A percentile compares a stretch with the other conserved stretches of the same genome.
Conservation (phyloP, 2,113 vertebrate genomes). For the Sterrhoptilus dennistouni region DNA sequence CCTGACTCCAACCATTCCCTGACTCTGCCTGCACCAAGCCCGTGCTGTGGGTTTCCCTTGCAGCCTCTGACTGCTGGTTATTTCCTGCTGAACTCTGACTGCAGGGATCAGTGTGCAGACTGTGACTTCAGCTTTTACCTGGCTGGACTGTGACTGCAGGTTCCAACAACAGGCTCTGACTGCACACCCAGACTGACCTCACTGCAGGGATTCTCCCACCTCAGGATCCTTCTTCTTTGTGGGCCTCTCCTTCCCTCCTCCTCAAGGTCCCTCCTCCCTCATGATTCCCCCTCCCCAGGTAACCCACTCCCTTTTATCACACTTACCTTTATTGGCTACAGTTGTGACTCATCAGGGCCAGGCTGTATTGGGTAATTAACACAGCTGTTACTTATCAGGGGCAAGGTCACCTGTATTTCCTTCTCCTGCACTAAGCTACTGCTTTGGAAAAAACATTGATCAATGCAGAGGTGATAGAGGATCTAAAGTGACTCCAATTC, state of each 20-base stretch:
- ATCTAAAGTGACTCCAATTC: neutral
- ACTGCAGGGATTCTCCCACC: neutral
- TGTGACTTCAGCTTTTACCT: neutral
- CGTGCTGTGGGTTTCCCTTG: neutral
- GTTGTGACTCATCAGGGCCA: neutral
- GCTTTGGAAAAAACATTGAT: neutral
- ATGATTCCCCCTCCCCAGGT: neutral
- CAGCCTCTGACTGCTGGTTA: neutral
- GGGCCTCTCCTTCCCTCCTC: rapidly evolving
- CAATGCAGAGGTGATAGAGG: neutral
- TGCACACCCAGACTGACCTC: neutral
- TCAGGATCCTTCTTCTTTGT: neutral
- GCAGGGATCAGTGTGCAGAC: neutral
- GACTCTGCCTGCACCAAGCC: neutral
- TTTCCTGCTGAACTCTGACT: neutral
- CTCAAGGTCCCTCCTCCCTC: neutral
- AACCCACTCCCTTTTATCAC: neutral
- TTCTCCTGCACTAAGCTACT: neutral
- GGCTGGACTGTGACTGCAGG: neutral
- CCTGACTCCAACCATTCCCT: neutral
- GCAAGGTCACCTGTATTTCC: neutral
- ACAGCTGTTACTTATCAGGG: neutral
- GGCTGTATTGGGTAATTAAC: neutral
- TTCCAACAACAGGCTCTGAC: neutral
- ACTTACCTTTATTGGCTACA: neutral